Conservation (phyloP, 2,113 vertebrate genomes). For the Malurus elegans region DNA sequence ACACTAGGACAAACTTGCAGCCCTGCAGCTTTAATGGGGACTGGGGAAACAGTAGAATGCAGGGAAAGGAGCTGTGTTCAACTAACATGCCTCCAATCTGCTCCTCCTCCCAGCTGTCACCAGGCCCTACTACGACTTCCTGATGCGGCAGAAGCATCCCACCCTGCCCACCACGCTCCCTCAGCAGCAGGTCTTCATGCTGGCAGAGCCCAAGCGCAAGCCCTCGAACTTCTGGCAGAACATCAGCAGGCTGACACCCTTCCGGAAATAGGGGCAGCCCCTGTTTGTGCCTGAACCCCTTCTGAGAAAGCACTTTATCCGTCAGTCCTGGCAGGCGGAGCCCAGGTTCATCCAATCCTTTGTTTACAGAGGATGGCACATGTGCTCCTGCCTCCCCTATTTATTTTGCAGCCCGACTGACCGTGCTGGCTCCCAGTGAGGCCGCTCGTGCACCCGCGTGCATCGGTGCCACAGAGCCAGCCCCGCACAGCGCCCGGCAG, state of each 20-base stretch:
- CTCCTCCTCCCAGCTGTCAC: constrained; percentile 72
- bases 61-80: background rate
- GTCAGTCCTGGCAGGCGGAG: constrained; percentile 72
- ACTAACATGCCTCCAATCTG: background rate
- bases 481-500: background rate
- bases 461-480: background rate
- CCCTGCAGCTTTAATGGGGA: background rate
- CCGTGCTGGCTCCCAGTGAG: background rate
- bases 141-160: constrained; percentile 90
- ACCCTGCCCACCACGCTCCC: constrained; percentile 81
- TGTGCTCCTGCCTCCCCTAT: constrained; percentile 24
- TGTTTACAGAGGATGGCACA: constrained; percentile 33
- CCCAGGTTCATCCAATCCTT: constrained; percentile 48
- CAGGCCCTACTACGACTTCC: constrained; percentile 89
- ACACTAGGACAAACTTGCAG: background rate
- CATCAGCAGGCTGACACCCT: constrained; percentile 91
- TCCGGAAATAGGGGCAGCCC: constrained; percentile 83
- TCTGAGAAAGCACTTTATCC: constrained; percentile 82
- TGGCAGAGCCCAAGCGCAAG: constrained; percentile 93
- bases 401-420: constrained; percentile 11
- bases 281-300: constrained; percentile 68
- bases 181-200: constrained; percentile 90
- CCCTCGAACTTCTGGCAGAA: constrained; percentile 97
- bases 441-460: background rate
- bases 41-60: fast-evolving